Evolutionary conservation across 2,113 vertebrate genomes (phyloP).

Genomic region (Tyto alba): DNA sequence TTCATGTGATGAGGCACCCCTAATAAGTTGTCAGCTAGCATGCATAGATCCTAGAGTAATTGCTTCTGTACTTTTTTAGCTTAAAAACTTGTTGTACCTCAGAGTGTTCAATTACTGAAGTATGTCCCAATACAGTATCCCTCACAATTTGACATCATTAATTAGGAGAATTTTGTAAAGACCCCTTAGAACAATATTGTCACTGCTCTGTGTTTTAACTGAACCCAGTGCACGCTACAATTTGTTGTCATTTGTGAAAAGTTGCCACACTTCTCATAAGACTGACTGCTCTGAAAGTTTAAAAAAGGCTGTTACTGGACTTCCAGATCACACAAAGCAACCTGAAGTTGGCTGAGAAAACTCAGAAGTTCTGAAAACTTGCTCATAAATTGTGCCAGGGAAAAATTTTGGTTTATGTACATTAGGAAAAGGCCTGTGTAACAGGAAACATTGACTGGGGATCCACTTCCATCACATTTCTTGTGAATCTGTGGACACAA

Average conservation of each 20-base stretch:
- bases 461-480: not conserved
- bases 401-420: not conserved
- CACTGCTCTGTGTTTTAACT: not conserved
- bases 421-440: not conserved
- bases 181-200: not conserved
- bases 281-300: not conserved
- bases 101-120: not conserved
- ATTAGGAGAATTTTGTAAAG: not conserved
- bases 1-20: not conserved
- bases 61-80: conserved; percentile 28
- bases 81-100: not conserved
- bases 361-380: not conserved
- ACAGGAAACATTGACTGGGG: not conserved
- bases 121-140: not conserved
- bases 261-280: not conserved
- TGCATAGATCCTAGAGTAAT: not conserved
- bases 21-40: not conserved
- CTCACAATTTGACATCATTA: conserved; percentile 2
- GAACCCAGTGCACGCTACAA: not conserved
- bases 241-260: not conserved
- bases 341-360: not conserved
- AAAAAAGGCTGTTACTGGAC: not conserved
- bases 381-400: not conserved
- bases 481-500: not conserved
- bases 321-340: not conserved